Evolutionary conservation across 1,140 invertebrate species (phyloP).

Genomic region (Aleiodes sp.): DNA sequence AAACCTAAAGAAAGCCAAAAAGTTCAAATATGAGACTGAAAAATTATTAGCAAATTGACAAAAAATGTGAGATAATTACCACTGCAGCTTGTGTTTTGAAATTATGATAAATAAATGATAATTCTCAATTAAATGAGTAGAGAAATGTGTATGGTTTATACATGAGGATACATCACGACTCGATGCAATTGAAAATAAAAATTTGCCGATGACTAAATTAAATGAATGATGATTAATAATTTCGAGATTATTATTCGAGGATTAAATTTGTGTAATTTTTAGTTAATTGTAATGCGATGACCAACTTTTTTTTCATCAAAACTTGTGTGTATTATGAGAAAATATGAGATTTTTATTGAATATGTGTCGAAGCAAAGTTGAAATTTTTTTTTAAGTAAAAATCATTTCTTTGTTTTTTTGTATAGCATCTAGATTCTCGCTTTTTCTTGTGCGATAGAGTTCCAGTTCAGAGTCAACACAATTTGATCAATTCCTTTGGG

Average conservation of each 20-base stretch:
- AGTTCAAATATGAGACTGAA: background rate
- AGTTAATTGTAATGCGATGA: too few relatives aligned
- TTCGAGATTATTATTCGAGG: background rate
- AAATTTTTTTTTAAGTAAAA: constrained; percentile 28
- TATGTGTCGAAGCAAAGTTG: constrained; percentile 21
- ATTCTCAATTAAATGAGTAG: constrained; percentile 11
- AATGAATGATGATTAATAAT: background rate
- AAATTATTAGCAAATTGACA: background rate
- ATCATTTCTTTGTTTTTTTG: constrained; percentile 36
- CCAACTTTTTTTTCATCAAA: too few relatives aligned
- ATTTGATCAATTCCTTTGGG: constrained; percentile 60
- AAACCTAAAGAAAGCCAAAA: constrained; percentile 41
- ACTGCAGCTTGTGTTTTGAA: constrained; percentile 21
- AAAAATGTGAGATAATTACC: constrained; percentile 36
- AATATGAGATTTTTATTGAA: background rate
- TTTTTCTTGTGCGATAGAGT: constrained; percentile 55
- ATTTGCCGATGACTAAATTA: constrained; percentile 29
- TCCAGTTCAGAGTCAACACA: constrained; percentile 57
- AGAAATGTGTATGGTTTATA: constrained; percentile 40
- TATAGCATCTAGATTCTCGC: constrained; percentile 23
- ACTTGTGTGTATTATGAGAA: too few relatives aligned
- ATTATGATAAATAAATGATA: constrained; percentile 16
- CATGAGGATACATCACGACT: constrained; percentile 45
- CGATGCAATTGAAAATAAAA: constrained; percentile 41
- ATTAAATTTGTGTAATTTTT: too few relatives aligned